Percentiles rank a stretch among this genome's conserved stretches.
Conservation (phyloP, 2,888 invertebrate species). For the Hoplodrina blanda region DNA sequence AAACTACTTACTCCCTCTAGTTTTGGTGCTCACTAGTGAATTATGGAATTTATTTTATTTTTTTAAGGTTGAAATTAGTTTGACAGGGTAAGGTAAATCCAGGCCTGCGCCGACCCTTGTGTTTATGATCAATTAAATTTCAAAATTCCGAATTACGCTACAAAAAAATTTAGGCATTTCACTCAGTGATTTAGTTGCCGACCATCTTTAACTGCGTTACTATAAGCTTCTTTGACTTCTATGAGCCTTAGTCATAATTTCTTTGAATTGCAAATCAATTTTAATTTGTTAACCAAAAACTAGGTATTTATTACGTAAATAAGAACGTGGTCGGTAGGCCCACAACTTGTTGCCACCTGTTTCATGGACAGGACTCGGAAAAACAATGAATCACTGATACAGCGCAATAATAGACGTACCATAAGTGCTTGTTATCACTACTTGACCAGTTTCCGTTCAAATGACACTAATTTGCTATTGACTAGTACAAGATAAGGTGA, state of each 20-base stretch:
- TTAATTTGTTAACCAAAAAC: conserved; percentile 8
- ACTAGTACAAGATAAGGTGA: conserved; percentile 59
- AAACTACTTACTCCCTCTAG: too few species aligned
- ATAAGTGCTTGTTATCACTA: conserved; percentile 65
- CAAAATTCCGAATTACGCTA: background rate
- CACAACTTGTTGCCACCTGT: conserved; percentile 16
- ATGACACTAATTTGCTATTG: conserved; percentile 65
- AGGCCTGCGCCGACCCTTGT: background rate
- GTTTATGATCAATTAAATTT: background rate
- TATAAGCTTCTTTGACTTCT: background rate
- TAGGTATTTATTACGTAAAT: background rate
- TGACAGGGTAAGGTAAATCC: background rate
- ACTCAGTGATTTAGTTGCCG: background rate
- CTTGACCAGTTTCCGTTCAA: conserved; percentile 70
- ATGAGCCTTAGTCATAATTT: conserved; percentile 4
- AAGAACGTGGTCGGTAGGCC: background rate
- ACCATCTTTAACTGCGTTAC: background rate
- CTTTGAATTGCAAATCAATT: background rate
- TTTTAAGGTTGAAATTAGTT: background rate
- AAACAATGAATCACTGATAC: conserved; percentile 37
- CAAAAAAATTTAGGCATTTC: background rate
- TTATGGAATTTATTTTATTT: background rate
- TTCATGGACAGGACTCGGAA: conserved; percentile 3
- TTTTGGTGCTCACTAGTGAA: background rate
- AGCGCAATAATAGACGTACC: conserved; percentile 39